Conservation (phyloP, 2,888 invertebrate species). For the Globia sparganii region DNA sequence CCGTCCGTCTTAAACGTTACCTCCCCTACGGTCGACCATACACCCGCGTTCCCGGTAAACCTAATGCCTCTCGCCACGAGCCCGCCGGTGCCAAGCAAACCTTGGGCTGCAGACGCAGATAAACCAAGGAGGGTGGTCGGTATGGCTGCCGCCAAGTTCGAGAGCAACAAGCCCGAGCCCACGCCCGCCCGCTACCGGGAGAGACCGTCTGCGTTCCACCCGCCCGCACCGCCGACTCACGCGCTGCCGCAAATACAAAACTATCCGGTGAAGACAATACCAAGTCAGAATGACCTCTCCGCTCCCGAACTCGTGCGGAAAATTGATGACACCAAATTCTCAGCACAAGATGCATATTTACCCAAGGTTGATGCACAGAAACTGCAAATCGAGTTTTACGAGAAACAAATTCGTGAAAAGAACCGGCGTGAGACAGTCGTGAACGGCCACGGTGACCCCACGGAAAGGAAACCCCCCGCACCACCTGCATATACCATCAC, state of each 20-base stretch:
- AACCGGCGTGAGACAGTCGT: slow-evolving; percentile 73
- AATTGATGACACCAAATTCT: slow-evolving; percentile 69
- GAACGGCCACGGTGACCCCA: slow-evolving; percentile 70
- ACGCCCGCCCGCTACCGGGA: slow-evolving; percentile 62
- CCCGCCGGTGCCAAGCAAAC: slow-evolving; percentile 72
- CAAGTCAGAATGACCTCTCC: slow-evolving; percentile 83
- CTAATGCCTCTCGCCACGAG: slow-evolving; percentile 71
- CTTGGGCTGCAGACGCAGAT: slow-evolving; percentile 86
- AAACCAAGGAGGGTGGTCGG: slow-evolving; percentile 87
- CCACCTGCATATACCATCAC: slow-evolving; percentile 86
- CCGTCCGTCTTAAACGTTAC: slow-evolving; percentile 78
- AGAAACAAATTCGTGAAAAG: slow-evolving; percentile 86
- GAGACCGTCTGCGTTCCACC: slow-evolving; percentile 70
- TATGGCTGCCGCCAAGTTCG: slow-evolving; percentile 90
- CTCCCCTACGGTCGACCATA: slow-evolving; percentile 77
- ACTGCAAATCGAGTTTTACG: slow-evolving; percentile 88
- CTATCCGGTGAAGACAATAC: slow-evolving; percentile 81
- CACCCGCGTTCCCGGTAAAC: slow-evolving; percentile 69
- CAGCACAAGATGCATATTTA: slow-evolving; percentile 47
- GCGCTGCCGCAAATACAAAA: slow-evolving; percentile 72
- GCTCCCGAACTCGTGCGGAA: slow-evolving; percentile 85
- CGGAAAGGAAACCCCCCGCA: slow-evolving; percentile 72
- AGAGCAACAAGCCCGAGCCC: slow-evolving; percentile 75
- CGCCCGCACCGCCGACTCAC: slow-evolving; percentile 75
- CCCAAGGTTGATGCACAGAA: slow-evolving; percentile 83